Conservation (phyloP, 2,888 invertebrate species). For the Sinhomidia bicolor region DNA sequence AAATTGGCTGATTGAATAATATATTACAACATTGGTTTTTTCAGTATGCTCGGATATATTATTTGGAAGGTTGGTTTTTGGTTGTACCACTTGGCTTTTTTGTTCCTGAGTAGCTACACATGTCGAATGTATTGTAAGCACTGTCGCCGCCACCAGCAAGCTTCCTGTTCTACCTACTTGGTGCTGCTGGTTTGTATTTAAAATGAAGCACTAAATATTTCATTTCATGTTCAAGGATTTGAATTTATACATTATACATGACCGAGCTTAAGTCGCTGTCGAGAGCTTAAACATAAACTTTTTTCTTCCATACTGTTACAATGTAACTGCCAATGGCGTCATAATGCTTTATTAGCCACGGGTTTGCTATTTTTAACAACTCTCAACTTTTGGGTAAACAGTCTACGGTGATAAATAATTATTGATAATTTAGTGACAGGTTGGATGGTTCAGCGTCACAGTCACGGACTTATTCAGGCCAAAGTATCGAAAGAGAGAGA, state of each 20-base stretch:
- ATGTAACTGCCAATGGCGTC: not conserved
- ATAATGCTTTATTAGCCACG: not conserved
- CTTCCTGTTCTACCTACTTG: no score
- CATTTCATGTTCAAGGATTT: conserved; percentile 40
- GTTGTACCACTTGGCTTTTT: no score
- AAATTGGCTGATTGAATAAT: no score
- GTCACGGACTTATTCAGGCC: conserved; percentile 24
- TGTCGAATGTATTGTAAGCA: no score
- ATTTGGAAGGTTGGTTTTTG: no score
- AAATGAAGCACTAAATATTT: not conserved
- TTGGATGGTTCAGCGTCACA: conserved; percentile 15
- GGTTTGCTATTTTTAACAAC: not conserved
- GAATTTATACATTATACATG: not conserved
- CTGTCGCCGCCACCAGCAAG: no score
- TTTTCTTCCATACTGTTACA: not conserved
- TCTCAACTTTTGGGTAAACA: conserved; percentile 43
- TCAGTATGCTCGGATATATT: no score
- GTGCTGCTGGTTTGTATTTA: no score
- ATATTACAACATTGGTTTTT: no score
- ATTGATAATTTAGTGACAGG: conserved; percentile 44
- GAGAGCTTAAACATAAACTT: not conserved
- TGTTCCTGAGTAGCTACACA: no score
- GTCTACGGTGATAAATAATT: conserved; percentile 56
- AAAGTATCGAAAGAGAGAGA: no score
- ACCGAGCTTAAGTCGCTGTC: not conserved